phyloP scores from a whole-genome alignment of 1,140 invertebrate genomes.

The Drosophila sp. region DNA sequence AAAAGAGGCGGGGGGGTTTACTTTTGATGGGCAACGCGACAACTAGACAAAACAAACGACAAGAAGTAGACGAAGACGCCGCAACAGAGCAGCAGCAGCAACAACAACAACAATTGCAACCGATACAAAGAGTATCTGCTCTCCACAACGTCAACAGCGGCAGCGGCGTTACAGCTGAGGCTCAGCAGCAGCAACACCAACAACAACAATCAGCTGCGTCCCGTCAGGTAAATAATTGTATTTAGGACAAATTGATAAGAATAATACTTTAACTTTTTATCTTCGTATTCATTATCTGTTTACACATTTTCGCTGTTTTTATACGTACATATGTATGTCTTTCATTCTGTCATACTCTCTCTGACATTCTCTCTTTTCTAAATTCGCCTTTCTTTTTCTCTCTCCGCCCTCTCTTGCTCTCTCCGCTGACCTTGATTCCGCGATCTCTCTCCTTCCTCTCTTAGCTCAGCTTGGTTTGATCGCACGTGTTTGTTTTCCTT shows the following conservation, averaged over 20 bases:
- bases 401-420: constrained; percentile 7
- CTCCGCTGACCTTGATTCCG: constrained; percentile 13
- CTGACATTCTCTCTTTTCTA: constrained; percentile 9
- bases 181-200: constrained; percentile 11
- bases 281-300: constrained; percentile 3
- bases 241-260: constrained; percentile 43
- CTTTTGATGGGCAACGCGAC: constrained; percentile 63
- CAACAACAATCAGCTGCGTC: constrained; percentile 27
- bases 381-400: constrained; percentile 14
- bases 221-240: constrained; percentile 39
- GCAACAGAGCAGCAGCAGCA: constrained; percentile 24
- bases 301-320: constrained; percentile 16
- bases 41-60: constrained; percentile 41
- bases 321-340: constrained; percentile 30
- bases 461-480: not conserved
- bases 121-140: constrained; percentile 12
- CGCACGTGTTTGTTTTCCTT: constrained; percentile 25
- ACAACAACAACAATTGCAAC: constrained; percentile 37
- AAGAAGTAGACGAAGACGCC: constrained; percentile 29
- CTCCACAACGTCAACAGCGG: constrained; percentile 12
- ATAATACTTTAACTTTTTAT: constrained; percentile 12
- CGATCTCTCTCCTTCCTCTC: constrained; percentile 12
- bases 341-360: not conserved
- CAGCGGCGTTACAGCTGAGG: constrained; percentile 19
- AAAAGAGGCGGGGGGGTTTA: constrained; percentile 17